Percentiles rank a stretch among this genome's conserved stretches.
phyloP scores from a whole-genome alignment of 2,888 invertebrate species.

The Scaeva pyrastri region DNA sequence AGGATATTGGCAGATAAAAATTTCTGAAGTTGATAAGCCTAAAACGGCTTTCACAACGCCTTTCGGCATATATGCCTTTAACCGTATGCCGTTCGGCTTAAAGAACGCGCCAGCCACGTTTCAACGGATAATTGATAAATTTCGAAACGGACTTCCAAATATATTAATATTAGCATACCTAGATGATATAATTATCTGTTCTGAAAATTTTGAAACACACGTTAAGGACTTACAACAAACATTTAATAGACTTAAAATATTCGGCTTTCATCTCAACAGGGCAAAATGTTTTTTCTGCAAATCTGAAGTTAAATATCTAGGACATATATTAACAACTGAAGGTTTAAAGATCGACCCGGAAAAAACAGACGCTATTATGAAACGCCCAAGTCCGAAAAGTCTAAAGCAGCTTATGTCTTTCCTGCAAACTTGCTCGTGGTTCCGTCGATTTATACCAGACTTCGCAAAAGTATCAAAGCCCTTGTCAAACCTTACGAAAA shows the following conservation, averaged over 20 bases:
- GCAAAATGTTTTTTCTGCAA: constrained; percentile 74
- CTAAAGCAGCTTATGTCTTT: constrained; percentile 5
- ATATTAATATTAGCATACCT: too few relatives aligned
- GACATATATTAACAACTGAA: constrained; percentile 7
- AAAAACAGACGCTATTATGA: background rate
- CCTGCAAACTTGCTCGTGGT: constrained; percentile 3
- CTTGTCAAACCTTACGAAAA: constrained; percentile 7
- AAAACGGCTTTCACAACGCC: background rate
- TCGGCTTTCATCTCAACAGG: constrained; percentile 36
- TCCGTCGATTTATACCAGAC: background rate
- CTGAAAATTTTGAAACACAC: too few relatives aligned
- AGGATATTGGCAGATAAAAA: background rate
- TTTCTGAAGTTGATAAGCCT: background rate
- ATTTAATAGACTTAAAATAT: background rate
- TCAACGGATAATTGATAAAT: background rate
- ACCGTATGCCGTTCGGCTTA: background rate
- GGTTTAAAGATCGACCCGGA: constrained; percentile 5
- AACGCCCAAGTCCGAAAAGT: constrained; percentile 8
- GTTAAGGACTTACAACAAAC: too few relatives aligned
- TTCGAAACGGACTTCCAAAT: too few relatives aligned
- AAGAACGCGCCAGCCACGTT: background rate
- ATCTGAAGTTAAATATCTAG: constrained; percentile 1
- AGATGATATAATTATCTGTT: too few relatives aligned
- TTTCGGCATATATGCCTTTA: background rate
- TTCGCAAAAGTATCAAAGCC: background rate